Percentiles rank a stretch among this genome's conserved stretches.
These are phyloP conservation scores for Alviniconcha strummeri DNA, from an alignment of 2,888 invertebrate species.

Conservation along the genomic window DNA sequence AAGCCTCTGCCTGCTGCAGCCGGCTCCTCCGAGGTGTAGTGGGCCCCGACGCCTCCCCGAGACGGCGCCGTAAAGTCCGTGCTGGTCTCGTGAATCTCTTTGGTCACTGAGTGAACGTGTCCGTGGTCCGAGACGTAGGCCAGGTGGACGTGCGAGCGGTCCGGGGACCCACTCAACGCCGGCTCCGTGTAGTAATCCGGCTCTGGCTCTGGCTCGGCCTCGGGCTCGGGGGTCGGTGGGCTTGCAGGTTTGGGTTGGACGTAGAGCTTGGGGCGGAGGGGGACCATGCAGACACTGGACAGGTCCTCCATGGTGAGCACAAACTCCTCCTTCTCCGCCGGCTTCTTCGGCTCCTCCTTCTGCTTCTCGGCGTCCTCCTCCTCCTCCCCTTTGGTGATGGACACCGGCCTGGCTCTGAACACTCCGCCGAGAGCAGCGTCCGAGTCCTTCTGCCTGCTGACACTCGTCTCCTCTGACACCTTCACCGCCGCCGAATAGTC, in stretches of 20 bases:
- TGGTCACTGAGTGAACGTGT: slow-evolving; percentile 11
- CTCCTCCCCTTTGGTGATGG: slow-evolving; percentile 8
- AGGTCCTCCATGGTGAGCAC: slow-evolving; percentile 63
- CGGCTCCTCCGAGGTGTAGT: not conserved
- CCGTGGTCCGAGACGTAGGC: slow-evolving; percentile 14
- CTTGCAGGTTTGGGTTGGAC: not conserved
- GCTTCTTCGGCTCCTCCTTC: not conserved
- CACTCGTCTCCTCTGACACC: slow-evolving; percentile 42
- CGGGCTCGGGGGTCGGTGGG: not conserved
- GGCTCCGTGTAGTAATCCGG: not conserved
- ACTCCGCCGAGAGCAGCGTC: slow-evolving; percentile 1
- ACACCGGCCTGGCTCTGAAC: slow-evolving; percentile 32
- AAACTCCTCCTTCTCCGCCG: slow-evolving; percentile 57
- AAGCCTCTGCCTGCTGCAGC: not conserved
- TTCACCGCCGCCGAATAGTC: slow-evolving; percentile 41
- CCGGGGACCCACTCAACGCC: not conserved
- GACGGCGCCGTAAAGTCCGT: too few species aligned
- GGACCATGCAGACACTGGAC: slow-evolving; percentile 39
- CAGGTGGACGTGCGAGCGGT: slow-evolving; percentile 6
- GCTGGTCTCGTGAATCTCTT: too few species aligned
- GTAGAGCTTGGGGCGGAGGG: slow-evolving; percentile 25
- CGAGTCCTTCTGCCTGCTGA: not conserved
- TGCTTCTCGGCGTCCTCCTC: not conserved
- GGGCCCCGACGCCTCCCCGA: too few species aligned
- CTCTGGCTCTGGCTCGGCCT: not conserved